A percentile compares a stretch with the other conserved stretches of the same genome.
These are phyloP conservation scores for Elymnias hypermnestra DNA, from an alignment of 1,140 invertebrate species.

Conservation along the genomic window DNA sequence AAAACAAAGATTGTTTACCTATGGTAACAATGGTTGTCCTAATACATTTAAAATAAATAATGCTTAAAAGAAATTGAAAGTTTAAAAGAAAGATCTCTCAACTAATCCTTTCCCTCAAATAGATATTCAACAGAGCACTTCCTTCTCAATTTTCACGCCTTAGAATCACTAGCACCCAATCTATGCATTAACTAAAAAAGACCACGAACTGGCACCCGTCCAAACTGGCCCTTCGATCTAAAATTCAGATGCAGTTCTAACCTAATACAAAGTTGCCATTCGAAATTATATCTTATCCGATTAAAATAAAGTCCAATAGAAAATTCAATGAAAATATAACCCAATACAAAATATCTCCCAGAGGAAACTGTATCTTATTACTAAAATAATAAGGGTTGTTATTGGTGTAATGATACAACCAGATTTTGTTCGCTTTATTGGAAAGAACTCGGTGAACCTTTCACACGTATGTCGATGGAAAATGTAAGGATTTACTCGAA, in stretches of 20 bases:
- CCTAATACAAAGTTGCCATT: slow-evolving; percentile 1
- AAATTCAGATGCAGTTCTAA: slow-evolving; percentile 20
- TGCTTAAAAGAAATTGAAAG: no score
- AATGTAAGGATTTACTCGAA: slow-evolving; percentile 18
- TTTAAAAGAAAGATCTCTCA: no score
- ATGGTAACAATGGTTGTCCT: no score
- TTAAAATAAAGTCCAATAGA: no score
- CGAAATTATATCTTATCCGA: neutral
- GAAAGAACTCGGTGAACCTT: slow-evolving; percentile 23
- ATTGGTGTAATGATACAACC: neutral
- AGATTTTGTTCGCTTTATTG: slow-evolving; percentile 20
- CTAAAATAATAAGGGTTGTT: slow-evolving; percentile 1
- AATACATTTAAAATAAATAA: no score
- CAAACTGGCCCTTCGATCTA: slow-evolving; percentile 26
- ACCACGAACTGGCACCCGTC: slow-evolving; percentile 17
- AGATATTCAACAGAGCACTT: slow-evolving; percentile 2
- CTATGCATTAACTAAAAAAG: slow-evolving; percentile 27
- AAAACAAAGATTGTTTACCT: no score
- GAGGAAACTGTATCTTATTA: slow-evolving; percentile 8
- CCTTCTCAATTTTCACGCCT: slow-evolving; percentile 6
- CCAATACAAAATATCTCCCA: slow-evolving; percentile 1
- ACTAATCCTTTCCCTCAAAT: neutral
- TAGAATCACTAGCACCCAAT: slow-evolving; percentile 20
- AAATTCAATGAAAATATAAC: no score
- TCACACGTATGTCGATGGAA: slow-evolving; percentile 24